Evolutionary conservation across 2,797 vertebrate species (phyloP), one percentile per base, ranked within the genome.

Genomic region (Melanotaenia nigrans): DNA sequence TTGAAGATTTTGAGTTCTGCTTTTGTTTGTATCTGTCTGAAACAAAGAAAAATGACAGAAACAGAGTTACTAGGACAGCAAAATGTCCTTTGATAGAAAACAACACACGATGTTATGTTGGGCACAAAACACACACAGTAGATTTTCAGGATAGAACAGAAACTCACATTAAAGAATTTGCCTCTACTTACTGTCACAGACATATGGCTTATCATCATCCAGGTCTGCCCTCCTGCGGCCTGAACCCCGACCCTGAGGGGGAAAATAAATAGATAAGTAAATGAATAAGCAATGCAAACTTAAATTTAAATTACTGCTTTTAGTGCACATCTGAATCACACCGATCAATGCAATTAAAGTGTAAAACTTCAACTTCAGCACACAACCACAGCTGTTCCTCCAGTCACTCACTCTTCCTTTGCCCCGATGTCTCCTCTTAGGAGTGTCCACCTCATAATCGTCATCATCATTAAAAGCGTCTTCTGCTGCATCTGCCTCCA

Each of bases 401-500:
- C 38, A 53, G 56, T 65, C 59, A 86, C 96, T 94, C 92, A 98
- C 97, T 94, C 97, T 95, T 93, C 97, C 97, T 94, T 97, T 96
- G 82, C 96, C 96, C 87, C 97, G 94, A 84, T 97, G 96, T 94
- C 98, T 98, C 88, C 96, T 93, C 89, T 97, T 99, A 66, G 97
- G 97, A 90, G 96, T 94, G 94, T 99, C 96, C 89, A 96, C 96
- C 92, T 99, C 97, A 77, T 95, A 95, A 90, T 99, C 97, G 2
- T 98, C 97, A 53, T 98, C 97, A 53, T 98, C 97, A 9, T 97
- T 96, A 86, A 94, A 96, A 90, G 96, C 97, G 75, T 98, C 97
- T 82, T 96, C 96, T 76, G 97, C 97, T 85, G 98, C 97, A 68
- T 99, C 97, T 61, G 97, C 97, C 93, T 98, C 97, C 90, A 99